These are phyloP conservation scores for Camponotus floridanus DNA, from an alignment of 1,140 invertebrate genomes.

Conservation along the genomic window DNA sequence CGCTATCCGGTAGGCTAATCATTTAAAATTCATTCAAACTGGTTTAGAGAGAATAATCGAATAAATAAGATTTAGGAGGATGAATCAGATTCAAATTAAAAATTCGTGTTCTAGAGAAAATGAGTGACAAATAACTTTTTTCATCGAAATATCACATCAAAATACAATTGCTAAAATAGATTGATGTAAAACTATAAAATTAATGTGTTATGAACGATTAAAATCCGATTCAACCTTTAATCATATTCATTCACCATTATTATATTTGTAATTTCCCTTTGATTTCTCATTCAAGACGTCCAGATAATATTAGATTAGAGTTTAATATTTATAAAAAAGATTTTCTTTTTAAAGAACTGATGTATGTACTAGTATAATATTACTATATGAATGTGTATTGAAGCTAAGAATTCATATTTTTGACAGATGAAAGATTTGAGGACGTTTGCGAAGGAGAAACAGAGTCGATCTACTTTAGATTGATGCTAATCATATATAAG, in stretches of 20 bases:
- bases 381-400: background rate
- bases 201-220: background rate
- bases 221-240: constrained; percentile 25
- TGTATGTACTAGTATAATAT: background rate
- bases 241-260: constrained; percentile 18
- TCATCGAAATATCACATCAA: too few relatives aligned
- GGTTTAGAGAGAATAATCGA: background rate
- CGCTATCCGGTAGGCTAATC: constrained; percentile 49
- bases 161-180: background rate
- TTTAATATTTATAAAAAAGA: constrained; percentile 16
- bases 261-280: background rate
- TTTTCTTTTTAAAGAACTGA: constrained; percentile 7
- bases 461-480: constrained; percentile 33
- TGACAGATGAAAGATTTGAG: background rate
- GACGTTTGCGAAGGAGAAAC: constrained; percentile 56
- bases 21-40: constrained; percentile 31
- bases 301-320: background rate
- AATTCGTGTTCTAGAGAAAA: background rate
- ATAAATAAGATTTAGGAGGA: constrained; percentile 5
- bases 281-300: constrained; percentile 52
- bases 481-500: constrained; percentile 46
- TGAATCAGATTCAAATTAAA: constrained; percentile 33
- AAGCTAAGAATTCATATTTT: background rate
- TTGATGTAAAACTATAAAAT: constrained; percentile 15
- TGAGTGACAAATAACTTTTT: background rate